Percentiles rank a stretch among this genome's conserved stretches.
Evolutionary conservation across 2,113 vertebrate species (phyloP).

Genomic region (Trematomus loennbergii): DNA sequence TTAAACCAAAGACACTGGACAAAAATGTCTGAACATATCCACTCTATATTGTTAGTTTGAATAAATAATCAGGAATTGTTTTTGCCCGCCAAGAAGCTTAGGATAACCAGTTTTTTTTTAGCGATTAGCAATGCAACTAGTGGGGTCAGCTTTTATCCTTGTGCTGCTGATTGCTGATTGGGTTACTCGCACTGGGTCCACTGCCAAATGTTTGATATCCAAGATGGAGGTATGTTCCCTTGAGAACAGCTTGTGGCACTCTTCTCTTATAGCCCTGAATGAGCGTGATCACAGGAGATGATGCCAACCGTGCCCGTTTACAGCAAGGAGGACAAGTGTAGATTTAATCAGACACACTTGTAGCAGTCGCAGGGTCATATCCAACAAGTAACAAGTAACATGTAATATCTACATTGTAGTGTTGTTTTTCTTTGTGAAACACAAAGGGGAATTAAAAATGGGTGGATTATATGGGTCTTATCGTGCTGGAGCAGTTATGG

Average conservation of each 20-base stretch:
- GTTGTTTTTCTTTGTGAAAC: conserved; percentile 62
- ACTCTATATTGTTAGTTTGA: background rate
- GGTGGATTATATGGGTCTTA: conserved; percentile 2
- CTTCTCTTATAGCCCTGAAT: conserved; percentile 61
- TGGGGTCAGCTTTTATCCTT: conserved; percentile 49
- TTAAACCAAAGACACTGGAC: background rate
- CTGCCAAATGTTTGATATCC: conserved; percentile 85
- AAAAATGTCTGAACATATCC: background rate
- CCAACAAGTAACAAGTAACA: no score
- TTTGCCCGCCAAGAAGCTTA: background rate
- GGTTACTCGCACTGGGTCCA: conserved; percentile 69
- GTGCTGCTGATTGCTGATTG: conserved; percentile 63
- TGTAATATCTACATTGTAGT: conserved; percentile 52
- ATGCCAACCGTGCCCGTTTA: conserved; percentile 71
- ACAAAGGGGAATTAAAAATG: conserved; percentile 40
- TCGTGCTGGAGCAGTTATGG: conserved; percentile 16
- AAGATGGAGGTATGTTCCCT: conserved; percentile 80
- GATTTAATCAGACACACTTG: conserved; percentile 67
- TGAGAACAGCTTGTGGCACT: conserved; percentile 73
- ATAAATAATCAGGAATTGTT: background rate
- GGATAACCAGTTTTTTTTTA: conserved; percentile 53
- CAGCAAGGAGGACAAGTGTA: conserved; percentile 64
- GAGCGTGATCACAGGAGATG: conserved; percentile 59
- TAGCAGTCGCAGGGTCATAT: conserved; percentile 55
- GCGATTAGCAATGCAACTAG: conserved; percentile 58